Evolutionary conservation across 2,888 invertebrate genomes (phyloP).

Genomic region (Caradrina kadenii): DNA sequence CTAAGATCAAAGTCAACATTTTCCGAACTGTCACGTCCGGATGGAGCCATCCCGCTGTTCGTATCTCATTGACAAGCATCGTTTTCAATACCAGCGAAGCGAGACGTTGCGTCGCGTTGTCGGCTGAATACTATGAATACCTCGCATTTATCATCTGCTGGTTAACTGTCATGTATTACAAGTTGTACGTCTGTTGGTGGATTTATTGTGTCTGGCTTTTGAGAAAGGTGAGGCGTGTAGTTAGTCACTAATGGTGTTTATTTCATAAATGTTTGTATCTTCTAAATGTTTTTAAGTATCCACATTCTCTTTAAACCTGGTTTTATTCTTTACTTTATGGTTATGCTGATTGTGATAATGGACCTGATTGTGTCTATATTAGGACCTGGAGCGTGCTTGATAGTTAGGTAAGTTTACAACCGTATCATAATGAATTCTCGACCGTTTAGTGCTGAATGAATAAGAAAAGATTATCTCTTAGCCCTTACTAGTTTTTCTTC

Average conservation of each 20-base stretch:
- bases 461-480: neutral
- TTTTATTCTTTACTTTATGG: neutral
- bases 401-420: too few relatives aligned
- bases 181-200: neutral
- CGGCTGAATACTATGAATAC: constrained; percentile 8
- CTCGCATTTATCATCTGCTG: constrained; percentile 45
- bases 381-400: too few relatives aligned
- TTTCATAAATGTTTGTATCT: neutral
- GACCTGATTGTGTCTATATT: neutral
- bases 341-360: neutral
- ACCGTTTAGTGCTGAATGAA: too few relatives aligned
- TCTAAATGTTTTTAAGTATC: neutral
- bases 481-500: neutral
- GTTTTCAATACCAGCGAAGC: constrained; percentile 69
- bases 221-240: neutral
- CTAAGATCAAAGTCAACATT: constrained; percentile 31
- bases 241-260: neutral
- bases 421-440: too few relatives aligned
- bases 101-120: constrained; percentile 60
- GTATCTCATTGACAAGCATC: constrained; percentile 54
- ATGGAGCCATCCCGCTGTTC: constrained; percentile 35
- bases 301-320: neutral
- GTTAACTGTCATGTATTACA: constrained; percentile 44
- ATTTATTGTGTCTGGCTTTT: constrained; percentile 1
- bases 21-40: constrained; percentile 32